phyloP scores from a whole-genome alignment of 2,113 vertebrate species.

The Antennarius striatus region DNA sequence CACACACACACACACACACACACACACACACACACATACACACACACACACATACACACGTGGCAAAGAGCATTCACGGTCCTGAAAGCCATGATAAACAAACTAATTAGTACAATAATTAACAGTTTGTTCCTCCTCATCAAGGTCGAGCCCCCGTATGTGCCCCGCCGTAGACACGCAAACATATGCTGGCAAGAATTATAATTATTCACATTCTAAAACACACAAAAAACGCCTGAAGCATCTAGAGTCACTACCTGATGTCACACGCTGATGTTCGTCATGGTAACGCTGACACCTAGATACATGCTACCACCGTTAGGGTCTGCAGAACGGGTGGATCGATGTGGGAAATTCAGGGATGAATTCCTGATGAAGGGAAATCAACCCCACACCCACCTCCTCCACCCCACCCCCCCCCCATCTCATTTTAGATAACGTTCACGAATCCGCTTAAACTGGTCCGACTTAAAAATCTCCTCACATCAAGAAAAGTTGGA shows the following conservation, averaged over 20 bases:
- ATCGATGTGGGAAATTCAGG: too few species aligned
- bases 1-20: constrained; percentile 27
- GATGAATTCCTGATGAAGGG: too few species aligned
- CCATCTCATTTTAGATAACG: too few species aligned
- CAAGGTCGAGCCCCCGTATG: constrained; percentile 21
- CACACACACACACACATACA: constrained; percentile 28
- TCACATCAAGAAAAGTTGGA: not conserved
- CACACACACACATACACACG: not conserved
- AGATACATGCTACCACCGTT: too few species aligned
- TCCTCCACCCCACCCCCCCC: too few species aligned
- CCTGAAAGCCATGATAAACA: constrained; percentile 37
- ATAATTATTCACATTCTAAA: constrained; percentile 5
- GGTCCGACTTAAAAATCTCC: not conserved
- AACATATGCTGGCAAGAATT: constrained; percentile 18
- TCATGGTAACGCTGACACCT: too few species aligned
- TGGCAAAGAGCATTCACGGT: not conserved
- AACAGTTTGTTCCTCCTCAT: constrained; percentile 16
- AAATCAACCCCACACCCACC: too few species aligned
- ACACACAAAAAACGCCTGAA: not conserved
- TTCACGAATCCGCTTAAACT: too few species aligned
- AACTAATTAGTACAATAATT: constrained; percentile 42
- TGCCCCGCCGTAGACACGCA: constrained; percentile 10
- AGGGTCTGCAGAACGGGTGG: too few species aligned
- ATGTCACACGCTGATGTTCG: too few species aligned
- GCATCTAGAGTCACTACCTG: not conserved